Evolutionary conservation across 2,888 invertebrate species (phyloP), one percentile per base, ranked within the genome.

Genomic region (Xylophagus ater): DNA sequence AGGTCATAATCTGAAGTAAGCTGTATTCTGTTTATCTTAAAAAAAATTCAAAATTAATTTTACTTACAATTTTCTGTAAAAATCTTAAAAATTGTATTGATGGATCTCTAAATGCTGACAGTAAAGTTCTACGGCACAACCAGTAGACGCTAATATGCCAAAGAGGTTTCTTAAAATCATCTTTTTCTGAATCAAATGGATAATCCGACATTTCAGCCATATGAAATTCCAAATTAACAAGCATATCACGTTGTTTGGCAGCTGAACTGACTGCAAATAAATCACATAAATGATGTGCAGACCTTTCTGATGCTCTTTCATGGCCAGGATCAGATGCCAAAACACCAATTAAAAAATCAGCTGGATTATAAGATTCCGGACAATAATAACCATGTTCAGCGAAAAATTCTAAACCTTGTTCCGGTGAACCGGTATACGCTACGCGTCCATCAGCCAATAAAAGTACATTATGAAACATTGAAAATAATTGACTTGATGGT

Each of bases 291-390:
- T 72, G 75, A 54, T 77, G 76, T 14, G 82, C 75, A 1, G 78
- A 74, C 43, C 74, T 71, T 40, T 76, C 71, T 6, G 83, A 81
- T 1, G 76, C 76, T 9, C 74, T 70, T 56, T 89, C 87, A 2
- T 76, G 74, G 4, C 81, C 84, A 0, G 87, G 84, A 15, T 80
- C 76, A 2, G 81, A 70, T 1, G 92, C 88, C 47, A 93, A 60
- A 0, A 81, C 81, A 50, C 83, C 79, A 47, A 94, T 84, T 54
- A 87, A 79, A 65, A 83, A 88, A 58, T 94, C 94, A 0, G 92
- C 89, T 0, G 89, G 88, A 59, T 90, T 93, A 67, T 81, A 90
- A 35, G 81, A 81, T 23, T 73, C 66, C 0, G 90, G 90, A 51
- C 86, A 87, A 26, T 69, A 66, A 60, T 81, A 81, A 9, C 85